Evolutionary conservation across 1,140 invertebrate species (phyloP).

Genomic region (Delia radicum): DNA sequence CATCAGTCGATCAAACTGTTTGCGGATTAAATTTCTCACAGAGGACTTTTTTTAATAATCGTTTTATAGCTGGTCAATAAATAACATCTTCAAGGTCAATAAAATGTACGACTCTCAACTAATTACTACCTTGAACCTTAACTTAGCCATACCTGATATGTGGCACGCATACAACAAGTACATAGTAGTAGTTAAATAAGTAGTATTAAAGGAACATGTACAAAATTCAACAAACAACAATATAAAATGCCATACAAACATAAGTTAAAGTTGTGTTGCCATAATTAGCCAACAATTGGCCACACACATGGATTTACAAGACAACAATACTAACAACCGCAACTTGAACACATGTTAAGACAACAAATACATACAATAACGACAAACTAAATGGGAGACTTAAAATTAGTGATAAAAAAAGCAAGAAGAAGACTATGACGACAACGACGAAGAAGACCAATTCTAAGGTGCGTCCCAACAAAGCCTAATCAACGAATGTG

Average conservation of each 20-base stretch:
- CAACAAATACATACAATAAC: neutral
- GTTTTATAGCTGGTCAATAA: too few relatives aligned
- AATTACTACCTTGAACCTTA: neutral
- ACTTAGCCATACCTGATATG: neutral
- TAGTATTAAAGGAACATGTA: too few relatives aligned
- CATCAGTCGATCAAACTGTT: too few relatives aligned
- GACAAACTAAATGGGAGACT: neutral
- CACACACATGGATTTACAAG: conserved; percentile 22
- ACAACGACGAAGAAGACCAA: neutral
- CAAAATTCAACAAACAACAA: too few relatives aligned
- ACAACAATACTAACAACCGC: neutral
- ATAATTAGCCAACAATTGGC: conserved; percentile 30
- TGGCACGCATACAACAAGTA: neutral
- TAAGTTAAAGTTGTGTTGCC: conserved; percentile 23
- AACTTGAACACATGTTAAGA: neutral
- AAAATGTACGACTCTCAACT: too few relatives aligned
- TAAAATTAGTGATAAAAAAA: neutral
- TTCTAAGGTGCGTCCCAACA: neutral
- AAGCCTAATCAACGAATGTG: neutral
- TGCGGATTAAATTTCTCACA: too few relatives aligned
- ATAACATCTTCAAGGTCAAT: too few relatives aligned
- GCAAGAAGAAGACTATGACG: neutral
- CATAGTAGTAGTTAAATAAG: neutral
- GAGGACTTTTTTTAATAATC: too few relatives aligned
- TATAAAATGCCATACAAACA: neutral